Evolutionary conservation across 2,888 invertebrate species (phyloP), one percentile per base, ranked within the genome.

Genomic region (Eretmocerus hayati): DNA sequence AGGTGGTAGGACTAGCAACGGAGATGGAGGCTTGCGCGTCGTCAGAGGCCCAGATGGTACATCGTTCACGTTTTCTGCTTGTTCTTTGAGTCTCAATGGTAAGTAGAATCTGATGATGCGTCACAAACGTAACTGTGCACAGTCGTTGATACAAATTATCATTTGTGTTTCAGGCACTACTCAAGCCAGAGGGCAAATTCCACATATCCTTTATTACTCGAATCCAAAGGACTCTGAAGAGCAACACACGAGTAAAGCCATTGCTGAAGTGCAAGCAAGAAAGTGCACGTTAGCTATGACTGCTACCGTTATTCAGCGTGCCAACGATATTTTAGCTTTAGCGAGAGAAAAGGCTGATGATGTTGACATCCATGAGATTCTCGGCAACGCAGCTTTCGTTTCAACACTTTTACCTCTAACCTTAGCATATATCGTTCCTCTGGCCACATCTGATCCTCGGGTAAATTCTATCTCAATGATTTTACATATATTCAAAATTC

Each of bases 11-110:
- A 96, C 96, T 1, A 87, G 88, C 54, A 95, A 93, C 65, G 97
- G 97, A 1, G 96, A 97, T 72, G 88, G 90, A 21, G 96, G 96
- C 0, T 72, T 92, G 53, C 83, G 84, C 23, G 83, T 87, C 4
- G 87, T 96, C 9, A 88, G 90, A 62, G 94, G 95, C 6, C 89
- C 91, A 0, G 95, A 96, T 72, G 93, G 93, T 38, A 89, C 90
- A 5, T 85, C 83, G 2, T 95, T 96, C 71, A 83, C 86, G 39
- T 96, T 91, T 70, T 84, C 87, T 22, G 87, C 92, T 2, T 94
- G 93, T 69, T 89, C 93, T 11, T 77, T 95, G 37, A 94, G 94
- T 70, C 90, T 90, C 67, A 95, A 96, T 69, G 96, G 96, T 66
- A 46, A 45, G 41, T 49, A 8, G 22, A n/a, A n/a, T n/a, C n/a